Conservation (phyloP, 2,888 invertebrate species). For the Callyntrura guangdongensis region DNA sequence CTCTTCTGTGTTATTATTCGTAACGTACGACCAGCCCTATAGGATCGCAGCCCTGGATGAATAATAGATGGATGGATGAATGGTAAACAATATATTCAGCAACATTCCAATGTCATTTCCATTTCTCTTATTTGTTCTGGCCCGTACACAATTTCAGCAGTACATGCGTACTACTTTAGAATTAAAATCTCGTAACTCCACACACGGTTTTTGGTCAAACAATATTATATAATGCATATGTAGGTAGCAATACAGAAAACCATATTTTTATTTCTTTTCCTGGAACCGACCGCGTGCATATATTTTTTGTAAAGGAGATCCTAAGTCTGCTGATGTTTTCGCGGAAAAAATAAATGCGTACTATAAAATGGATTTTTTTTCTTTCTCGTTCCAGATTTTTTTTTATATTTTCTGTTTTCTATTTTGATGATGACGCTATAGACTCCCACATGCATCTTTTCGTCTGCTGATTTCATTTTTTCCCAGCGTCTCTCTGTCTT, state of each 20-base stretch:
- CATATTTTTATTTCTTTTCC: constrained; percentile 11
- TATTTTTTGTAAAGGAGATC: background rate
- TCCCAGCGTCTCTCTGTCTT: background rate
- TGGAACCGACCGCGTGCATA: background rate
- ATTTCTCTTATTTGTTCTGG: constrained; percentile 51
- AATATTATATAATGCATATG: background rate
- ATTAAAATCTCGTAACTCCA: background rate
- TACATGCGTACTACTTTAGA: background rate
- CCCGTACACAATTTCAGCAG: background rate
- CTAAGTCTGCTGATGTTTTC: constrained; percentile 12
- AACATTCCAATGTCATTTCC: constrained; percentile 70
- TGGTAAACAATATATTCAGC: constrained; percentile 54
- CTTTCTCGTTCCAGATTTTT: background rate
- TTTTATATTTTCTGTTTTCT: constrained; percentile 57
- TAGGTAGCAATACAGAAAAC: no score
- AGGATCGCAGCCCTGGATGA: constrained; percentile 6
- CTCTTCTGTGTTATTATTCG: no score
- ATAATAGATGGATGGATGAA: constrained; percentile 29
- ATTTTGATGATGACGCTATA: background rate
- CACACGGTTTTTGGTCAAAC: background rate
- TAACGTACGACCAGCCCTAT: background rate
- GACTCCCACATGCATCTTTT: constrained; percentile 17
- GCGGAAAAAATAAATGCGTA: constrained; percentile 41
- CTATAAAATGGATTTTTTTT: constrained; percentile 64
- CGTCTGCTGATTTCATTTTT: background rate